phyloP scores from a whole-genome alignment of 2,888 invertebrate species.

The Griposia aprilina region DNA sequence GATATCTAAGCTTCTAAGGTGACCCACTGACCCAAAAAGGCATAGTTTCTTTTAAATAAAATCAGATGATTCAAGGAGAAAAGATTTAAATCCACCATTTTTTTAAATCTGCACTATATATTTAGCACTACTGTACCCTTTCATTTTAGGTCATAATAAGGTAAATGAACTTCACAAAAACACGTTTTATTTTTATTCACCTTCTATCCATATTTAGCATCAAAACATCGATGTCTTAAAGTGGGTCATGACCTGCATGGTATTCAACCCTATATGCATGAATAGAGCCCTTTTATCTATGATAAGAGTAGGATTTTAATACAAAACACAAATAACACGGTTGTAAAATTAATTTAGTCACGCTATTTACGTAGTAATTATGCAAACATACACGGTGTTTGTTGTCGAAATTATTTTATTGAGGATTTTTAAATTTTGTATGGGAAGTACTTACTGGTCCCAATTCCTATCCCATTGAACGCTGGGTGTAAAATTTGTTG shows the following conservation, averaged over 20 bases:
- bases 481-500: slow-evolving; percentile 92
- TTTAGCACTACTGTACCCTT: not conserved
- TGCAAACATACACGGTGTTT: slow-evolving; percentile 14
- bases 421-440: not conserved
- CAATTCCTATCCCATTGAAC: slow-evolving; percentile 96
- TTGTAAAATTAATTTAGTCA: slow-evolving; percentile 3
- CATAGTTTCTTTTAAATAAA: not conserved
- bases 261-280: not conserved
- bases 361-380: slow-evolving; percentile 30
- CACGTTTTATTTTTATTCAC: slow-evolving; percentile 1
- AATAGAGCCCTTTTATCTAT: not conserved
- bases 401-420: not conserved
- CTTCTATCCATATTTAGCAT: not conserved
- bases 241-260: slow-evolving; percentile 41
- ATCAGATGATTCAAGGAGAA: not conserved
- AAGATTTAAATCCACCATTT: not conserved
- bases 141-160: not conserved
- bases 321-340: slow-evolving; percentile 6
- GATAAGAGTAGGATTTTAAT: slow-evolving; percentile 13
- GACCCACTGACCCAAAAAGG: not conserved
- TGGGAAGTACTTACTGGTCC: slow-evolving; percentile 93
- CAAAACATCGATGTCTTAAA: slow-evolving; percentile 12
- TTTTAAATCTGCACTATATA: not conserved
- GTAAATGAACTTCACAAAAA: not conserved
- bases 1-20: not conserved